Conservation (phyloP, 2,888 invertebrate species). For the Cloeon dipterum region DNA sequence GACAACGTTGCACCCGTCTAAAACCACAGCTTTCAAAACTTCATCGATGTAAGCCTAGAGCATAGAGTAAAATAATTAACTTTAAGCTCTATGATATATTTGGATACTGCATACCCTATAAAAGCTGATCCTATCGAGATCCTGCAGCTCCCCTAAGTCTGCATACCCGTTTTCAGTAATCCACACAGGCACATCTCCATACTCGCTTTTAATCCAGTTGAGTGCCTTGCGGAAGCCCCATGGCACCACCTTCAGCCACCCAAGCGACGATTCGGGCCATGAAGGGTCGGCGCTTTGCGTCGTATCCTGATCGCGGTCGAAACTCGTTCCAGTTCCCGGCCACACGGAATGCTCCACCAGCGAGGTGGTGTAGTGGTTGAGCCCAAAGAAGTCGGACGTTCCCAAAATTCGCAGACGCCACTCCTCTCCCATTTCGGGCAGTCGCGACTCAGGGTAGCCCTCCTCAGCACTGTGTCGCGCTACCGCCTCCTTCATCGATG, state of each 20-base stretch:
- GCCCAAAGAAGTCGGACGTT: constrained; percentile 45
- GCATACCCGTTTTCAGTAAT: constrained; percentile 1
- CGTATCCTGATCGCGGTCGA: constrained; percentile 21
- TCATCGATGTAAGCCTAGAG: neutral
- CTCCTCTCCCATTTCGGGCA: too few relatives aligned
- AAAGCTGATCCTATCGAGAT: neutral
- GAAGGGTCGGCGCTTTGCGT: constrained; percentile 18
- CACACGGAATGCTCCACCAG: constrained; percentile 15
- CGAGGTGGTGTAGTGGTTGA: constrained; percentile 45
- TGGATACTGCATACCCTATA: neutral
- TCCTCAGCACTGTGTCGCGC: constrained; percentile 29
- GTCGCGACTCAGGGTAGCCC: constrained; percentile 30
- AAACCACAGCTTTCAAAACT: neutral
- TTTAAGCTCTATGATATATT: too few relatives aligned
- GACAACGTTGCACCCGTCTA: neutral
- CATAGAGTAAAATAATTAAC: too few relatives aligned
- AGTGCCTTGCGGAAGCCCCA: constrained; percentile 1
- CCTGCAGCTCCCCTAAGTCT: neutral
- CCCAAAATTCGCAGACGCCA: too few relatives aligned
- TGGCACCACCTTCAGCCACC: constrained; percentile 20
- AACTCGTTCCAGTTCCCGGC: constrained; percentile 16
- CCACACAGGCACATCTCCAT: constrained; percentile 1
- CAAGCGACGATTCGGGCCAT: constrained; percentile 25
- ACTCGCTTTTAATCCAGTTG: neutral
- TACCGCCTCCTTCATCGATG: constrained; percentile 32